Conservation (phyloP, 92 coral and sea anemone genomes). For the Porites lobata region DNA sequence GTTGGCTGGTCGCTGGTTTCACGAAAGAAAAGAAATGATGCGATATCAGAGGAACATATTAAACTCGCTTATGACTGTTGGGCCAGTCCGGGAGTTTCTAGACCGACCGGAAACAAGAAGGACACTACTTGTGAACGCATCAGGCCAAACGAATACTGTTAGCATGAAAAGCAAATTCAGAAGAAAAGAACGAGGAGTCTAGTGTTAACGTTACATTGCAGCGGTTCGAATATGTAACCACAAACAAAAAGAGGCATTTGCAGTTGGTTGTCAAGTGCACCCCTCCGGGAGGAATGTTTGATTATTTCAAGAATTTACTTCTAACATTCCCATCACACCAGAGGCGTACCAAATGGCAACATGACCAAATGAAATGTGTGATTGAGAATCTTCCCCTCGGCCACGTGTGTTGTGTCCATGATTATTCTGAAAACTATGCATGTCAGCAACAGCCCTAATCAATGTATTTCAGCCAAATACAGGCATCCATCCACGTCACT, state of each 20-base stretch:
- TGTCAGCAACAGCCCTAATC: slow-evolving; percentile 50
- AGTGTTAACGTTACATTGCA: slow-evolving; percentile 43
- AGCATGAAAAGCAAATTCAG: slow-evolving; percentile 30
- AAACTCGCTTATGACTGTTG: slow-evolving; percentile 49
- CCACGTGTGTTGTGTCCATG: slow-evolving; percentile 33
- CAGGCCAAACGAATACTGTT: slow-evolving; percentile 14
- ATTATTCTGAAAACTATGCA: slow-evolving; percentile 36
- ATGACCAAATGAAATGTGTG: slow-evolving; percentile 53
- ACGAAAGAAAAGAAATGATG: slow-evolving; percentile 33
- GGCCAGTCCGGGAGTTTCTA: slow-evolving; percentile 55
- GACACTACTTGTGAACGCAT: slow-evolving; percentile 12
- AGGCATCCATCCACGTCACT: slow-evolving; percentile 31
- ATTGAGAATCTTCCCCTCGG: slow-evolving; percentile 55
- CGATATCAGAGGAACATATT: slow-evolving; percentile 36
- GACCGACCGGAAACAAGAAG: slow-evolving; percentile 53
- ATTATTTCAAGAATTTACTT: slow-evolving; percentile 25
- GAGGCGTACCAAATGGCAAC: slow-evolving; percentile 75
- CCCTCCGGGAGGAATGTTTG: slow-evolving; percentile 31
- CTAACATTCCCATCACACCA: slow-evolving; percentile 62
- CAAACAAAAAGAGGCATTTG: neutral
- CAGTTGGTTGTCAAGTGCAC: slow-evolving; percentile 30
- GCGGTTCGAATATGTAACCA: slow-evolving; percentile 45
- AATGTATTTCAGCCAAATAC: slow-evolving; percentile 41
- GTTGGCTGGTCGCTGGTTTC: slow-evolving; percentile 45
- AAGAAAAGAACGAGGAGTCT: slow-evolving; percentile 10